These are phyloP conservation scores for Merodon equestris DNA, from an alignment of 2,888 invertebrate genomes.

Conservation along the genomic window DNA sequence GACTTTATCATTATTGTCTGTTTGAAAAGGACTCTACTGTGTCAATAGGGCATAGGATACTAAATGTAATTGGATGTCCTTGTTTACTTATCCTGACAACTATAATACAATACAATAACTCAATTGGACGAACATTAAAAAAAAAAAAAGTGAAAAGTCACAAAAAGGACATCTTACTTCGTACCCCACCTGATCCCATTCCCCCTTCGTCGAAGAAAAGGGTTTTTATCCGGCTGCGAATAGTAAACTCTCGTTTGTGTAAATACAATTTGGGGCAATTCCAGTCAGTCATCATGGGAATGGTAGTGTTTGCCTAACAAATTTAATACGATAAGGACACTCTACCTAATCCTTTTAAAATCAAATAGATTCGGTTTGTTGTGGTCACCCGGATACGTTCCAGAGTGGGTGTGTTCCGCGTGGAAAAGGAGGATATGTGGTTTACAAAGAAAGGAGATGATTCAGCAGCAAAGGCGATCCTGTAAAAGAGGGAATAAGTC, in stretches of 20 bases:
- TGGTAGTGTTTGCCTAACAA: constrained; percentile 20
- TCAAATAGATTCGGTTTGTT: constrained; percentile 30
- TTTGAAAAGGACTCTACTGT: constrained; percentile 22
- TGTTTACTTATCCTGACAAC: constrained; percentile 25
- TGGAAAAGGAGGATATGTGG: neutral
- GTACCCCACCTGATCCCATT: too few relatives aligned
- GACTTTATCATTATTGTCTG: constrained; percentile 33
- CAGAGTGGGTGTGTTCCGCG: neutral
- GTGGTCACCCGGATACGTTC: neutral
- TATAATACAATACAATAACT: constrained; percentile 36
- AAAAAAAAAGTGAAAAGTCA: constrained; percentile 38
- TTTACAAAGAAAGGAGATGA: constrained; percentile 2
- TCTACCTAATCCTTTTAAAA: constrained; percentile 31
- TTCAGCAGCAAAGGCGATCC: constrained; percentile 1
- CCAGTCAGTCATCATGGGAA: constrained; percentile 32
- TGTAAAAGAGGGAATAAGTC: constrained; percentile 7
- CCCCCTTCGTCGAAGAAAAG: too few relatives aligned
- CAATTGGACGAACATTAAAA: constrained; percentile 35
- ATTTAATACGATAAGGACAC: constrained; percentile 43
- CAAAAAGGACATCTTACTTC: constrained; percentile 14
- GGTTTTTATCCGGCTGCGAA: neutral
- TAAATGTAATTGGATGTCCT: constrained; percentile 53
- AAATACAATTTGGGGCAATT: constrained; percentile 29
- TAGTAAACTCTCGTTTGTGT: constrained; percentile 10
- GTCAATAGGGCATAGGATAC: constrained; percentile 40